Conservation (phyloP, 2,797 vertebrate genomes). For the Emydoidea blandingii region DNA sequence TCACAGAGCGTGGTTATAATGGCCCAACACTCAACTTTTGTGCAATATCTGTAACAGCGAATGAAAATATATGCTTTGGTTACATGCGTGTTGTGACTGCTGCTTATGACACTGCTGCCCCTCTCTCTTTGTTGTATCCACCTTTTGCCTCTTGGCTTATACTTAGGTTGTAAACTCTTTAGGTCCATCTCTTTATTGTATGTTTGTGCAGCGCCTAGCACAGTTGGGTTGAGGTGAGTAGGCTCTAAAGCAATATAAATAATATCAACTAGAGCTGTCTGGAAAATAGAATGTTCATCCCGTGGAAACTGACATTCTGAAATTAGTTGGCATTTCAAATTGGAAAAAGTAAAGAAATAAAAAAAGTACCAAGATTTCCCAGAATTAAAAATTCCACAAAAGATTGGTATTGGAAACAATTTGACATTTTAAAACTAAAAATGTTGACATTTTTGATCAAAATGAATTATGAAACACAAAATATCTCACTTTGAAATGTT, state of each 20-base stretch:
- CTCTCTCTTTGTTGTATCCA: not conserved
- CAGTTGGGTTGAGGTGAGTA: not conserved
- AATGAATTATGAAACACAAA: not conserved
- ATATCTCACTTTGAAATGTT: not conserved
- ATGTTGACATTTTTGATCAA: not conserved
- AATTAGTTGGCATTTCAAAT: not conserved
- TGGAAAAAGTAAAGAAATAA: not conserved
- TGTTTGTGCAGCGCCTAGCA: accelerated
- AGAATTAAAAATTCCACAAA: not conserved
- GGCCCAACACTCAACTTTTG: not conserved
- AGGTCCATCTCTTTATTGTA: not conserved
- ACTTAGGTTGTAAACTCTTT: not conserved
- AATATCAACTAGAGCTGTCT: not conserved
- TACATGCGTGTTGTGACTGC: not conserved
- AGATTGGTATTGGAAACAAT: not conserved
- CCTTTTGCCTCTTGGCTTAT: not conserved
- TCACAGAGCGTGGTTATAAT: not conserved
- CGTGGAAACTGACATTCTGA: not conserved
- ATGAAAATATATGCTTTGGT: not conserved
- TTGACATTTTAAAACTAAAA: not conserved
- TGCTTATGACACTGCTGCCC: not conserved
- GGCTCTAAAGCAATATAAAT: not conserved
- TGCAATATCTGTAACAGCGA: not conserved
- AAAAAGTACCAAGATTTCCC: not conserved
- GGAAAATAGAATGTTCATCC: accelerated